These are phyloP conservation scores for Atractosteus spatula DNA, from an alignment of 2,113 vertebrate genomes.

Conservation along the genomic window DNA sequence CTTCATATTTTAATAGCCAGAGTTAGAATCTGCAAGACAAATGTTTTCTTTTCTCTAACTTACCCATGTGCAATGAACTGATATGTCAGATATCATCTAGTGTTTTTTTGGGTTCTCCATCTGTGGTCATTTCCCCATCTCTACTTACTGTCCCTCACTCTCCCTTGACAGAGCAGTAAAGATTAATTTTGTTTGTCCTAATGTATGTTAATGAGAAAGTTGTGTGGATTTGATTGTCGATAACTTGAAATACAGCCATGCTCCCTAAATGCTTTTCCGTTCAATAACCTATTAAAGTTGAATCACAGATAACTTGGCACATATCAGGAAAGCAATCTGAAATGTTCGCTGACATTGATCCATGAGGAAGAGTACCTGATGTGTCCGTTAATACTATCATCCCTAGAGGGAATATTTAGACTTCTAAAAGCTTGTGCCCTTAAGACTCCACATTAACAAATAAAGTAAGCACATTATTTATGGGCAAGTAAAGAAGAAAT, in stretches of 20 bases:
- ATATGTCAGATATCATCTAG: neutral
- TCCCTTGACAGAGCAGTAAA: conserved; percentile 46
- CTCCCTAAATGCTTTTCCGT: conserved; percentile 69
- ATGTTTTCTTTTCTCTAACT: neutral
- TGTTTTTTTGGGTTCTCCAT: neutral
- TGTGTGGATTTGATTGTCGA: conserved; percentile 72
- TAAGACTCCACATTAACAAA: conserved; percentile 40
- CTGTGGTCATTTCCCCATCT: neutral
- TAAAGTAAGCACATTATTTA: conserved; percentile 54
- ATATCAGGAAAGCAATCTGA: conserved; percentile 76
- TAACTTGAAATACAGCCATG: conserved; percentile 68
- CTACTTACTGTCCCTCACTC: conserved; percentile 23
- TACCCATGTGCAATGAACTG: neutral
- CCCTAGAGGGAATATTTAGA: conserved; percentile 54
- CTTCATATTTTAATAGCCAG: too few species aligned
- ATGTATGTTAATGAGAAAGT: conserved; percentile 76
- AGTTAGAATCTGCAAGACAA: neutral
- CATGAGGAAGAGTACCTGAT: conserved; percentile 68
- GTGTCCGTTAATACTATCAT: conserved; percentile 69
- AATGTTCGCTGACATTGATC: conserved; percentile 81
- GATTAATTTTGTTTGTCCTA: conserved; percentile 64
- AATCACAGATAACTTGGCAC: conserved; percentile 75
- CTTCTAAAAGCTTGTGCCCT: conserved; percentile 57
- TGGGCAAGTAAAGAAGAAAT: conserved; percentile 26
- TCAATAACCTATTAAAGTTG: conserved; percentile 81